These are phyloP conservation scores for Toxotes lorentzi DNA, from an alignment of 2,797 vertebrate genomes.

Conservation along the genomic window DNA sequence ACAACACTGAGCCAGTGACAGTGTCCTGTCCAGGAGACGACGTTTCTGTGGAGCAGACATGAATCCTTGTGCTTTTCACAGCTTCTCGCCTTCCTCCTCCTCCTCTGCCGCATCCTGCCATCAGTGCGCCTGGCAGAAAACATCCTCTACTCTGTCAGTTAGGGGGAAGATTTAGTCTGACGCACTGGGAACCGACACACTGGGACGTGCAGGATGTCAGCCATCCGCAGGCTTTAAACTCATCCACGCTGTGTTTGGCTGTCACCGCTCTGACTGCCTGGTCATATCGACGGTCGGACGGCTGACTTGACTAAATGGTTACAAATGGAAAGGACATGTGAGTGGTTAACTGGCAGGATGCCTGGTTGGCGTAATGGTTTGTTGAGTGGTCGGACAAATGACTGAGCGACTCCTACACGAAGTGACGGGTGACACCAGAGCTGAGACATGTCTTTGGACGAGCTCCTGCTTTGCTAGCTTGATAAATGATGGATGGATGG, in stretches of 20 bases:
- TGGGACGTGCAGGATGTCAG: constrained; percentile 53
- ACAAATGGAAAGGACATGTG: constrained; percentile 3
- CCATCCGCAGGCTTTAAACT: constrained; percentile 51
- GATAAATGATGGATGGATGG: not conserved
- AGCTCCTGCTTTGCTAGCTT: not conserved
- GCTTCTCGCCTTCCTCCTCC: not conserved
- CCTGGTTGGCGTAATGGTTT: not conserved
- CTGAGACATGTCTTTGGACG: not conserved
- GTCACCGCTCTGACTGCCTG: not conserved
- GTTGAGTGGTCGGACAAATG: not conserved
- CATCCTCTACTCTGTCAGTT: constrained; percentile 67
- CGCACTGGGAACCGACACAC: constrained; percentile 44
- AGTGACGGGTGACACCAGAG: constrained; percentile 1
- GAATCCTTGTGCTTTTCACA: not conserved
- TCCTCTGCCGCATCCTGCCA: constrained; percentile 25
- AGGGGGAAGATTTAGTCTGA: constrained; percentile 54
- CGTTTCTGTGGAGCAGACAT: constrained; percentile 6
- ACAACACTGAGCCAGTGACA: not conserved
- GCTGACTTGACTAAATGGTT: constrained; percentile 28
- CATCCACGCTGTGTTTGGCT: constrained; percentile 8
- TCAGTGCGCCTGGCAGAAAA: constrained; percentile 36
- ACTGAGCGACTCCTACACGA: not conserved
- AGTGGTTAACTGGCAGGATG: constrained; percentile 10
- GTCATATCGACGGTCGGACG: not conserved
- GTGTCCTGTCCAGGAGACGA: not conserved